Evolutionary conservation across 30 jellyfish, hydroid and myxozoan species (phyloP), one percentile per base, ranked within the genome.

Genomic region (Mastigias papua): DNA sequence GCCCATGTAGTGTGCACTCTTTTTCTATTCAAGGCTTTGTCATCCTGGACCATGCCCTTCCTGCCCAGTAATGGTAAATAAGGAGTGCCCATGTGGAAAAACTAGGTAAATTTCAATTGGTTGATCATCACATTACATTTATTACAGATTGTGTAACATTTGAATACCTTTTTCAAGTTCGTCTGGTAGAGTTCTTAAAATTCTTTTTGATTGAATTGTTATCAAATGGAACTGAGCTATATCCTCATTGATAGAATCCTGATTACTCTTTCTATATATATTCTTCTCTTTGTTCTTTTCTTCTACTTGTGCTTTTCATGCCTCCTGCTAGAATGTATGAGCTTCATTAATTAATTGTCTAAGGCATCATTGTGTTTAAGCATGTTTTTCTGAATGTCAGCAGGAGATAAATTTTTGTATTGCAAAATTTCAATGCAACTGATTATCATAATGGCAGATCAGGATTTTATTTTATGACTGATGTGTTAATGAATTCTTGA

Each of bases 31-130:
- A 58, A 95, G 99, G 75, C 80, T 95, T 34, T 95, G 99, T 68
- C 99, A 95, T 74, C 99, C 99, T 0, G 99, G 99, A n/a, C 98
- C 99, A 8, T 95, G 99, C 76, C 99, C 99, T 21, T 19, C 94
- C 4, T 95, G 99, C 78, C 99, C 99, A 27, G 99, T 95, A 5
- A 90, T 95, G 98, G 97, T 95, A 20, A 46, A 90, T 37, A 86
- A 87, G 63, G 88, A 86, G 75, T 95, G 99, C 73, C 94, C 93
- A 0, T 95, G 99, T 80, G 96, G 97, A 34, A 95, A 90, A 57
- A 72, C 93, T 21, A 78, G 81, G 99, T 95, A 46, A 2, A 83
- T 37, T 46, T 42, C 2, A 26, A 2, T 6, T 16, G 16, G 60
- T 16, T 46, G 60, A 46, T 46, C 60, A 46, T n/a, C 60, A 46